phyloP scores from a whole-genome alignment of 2,113 vertebrate genomes.

The Rhinolophus sinicus region DNA sequence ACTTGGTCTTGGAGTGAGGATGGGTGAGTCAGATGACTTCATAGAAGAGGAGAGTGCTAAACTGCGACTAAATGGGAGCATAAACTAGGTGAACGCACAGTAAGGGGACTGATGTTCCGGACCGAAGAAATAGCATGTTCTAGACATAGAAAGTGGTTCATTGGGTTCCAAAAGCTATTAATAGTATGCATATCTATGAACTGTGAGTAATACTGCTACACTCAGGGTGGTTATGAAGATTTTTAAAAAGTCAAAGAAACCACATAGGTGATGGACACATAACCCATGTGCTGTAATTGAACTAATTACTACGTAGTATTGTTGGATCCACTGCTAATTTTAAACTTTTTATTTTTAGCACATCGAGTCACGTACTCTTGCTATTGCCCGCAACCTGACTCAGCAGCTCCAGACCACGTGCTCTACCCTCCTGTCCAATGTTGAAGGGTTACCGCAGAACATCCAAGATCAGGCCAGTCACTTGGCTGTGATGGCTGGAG shows the following conservation, averaged over 20 bases:
- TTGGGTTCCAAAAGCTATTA: not conserved
- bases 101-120: not conserved
- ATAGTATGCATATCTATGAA: not conserved
- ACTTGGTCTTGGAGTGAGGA: not conserved
- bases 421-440: constrained; percentile 86
- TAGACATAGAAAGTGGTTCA: not conserved
- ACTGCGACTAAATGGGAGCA: not conserved
- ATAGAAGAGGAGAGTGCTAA: not conserved
- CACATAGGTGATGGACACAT: accelerated
- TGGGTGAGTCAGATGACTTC: not conserved
- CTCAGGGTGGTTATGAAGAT: not conserved
- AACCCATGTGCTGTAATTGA: not conserved
- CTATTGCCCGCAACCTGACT: constrained; percentile 88
- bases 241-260: not conserved
- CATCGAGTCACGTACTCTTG: constrained; percentile 92
- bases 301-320: not conserved
- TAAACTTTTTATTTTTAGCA: constrained; percentile 81
- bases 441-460: constrained; percentile 91
- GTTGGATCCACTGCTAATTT: not conserved
- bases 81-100: not conserved
- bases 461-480: constrained; percentile 88
- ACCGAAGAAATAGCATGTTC: not conserved
- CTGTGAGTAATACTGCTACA: not conserved
- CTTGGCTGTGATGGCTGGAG: constrained; percentile 85
- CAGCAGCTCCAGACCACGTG: constrained; percentile 90